A percentile compares a stretch with the other conserved stretches of the same genome.
Conservation (phyloP, 2,888 invertebrate genomes). For the Sesamia inferens region DNA sequence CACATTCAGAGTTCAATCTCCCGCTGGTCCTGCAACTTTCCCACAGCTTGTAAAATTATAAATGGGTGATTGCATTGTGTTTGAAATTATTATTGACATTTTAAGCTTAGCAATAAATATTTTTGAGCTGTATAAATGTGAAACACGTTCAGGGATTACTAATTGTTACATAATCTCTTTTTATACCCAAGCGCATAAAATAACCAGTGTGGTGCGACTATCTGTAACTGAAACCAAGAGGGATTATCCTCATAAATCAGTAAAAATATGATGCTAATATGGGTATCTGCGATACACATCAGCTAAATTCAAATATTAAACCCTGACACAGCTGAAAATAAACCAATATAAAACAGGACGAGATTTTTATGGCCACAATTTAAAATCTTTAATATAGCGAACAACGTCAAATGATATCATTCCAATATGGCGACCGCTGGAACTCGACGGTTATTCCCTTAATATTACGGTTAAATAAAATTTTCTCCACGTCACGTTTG, state of each 20-base stretch:
- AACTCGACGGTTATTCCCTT: slow-evolving; percentile 45
- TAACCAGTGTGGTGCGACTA: background rate
- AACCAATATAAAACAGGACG: slow-evolving; percentile 38
- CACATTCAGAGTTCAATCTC: no score
- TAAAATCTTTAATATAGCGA: slow-evolving; percentile 52
- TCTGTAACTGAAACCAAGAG: background rate
- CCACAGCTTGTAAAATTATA: no score
- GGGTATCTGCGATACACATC: slow-evolving; percentile 21
- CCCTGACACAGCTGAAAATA: slow-evolving; percentile 37
- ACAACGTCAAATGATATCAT: slow-evolving; percentile 51
- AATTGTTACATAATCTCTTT: no score
- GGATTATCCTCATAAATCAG: slow-evolving; percentile 44
- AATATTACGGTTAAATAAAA: slow-evolving; percentile 60
- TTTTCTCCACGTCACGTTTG: slow-evolving; percentile 53
- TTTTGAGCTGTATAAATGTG: no score
- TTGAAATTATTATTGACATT: no score
- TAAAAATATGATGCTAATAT: slow-evolving; percentile 9
- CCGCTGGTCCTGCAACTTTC: no score
- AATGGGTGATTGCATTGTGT: no score
- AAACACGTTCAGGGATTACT: no score
- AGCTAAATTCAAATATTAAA: slow-evolving; percentile 26
- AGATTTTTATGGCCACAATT: slow-evolving; percentile 31
- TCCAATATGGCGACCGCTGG: slow-evolving; percentile 55
- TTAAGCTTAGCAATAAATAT: no score
- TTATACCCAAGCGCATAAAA: no score